Evolutionary conservation across 2,113 vertebrate genomes (phyloP).

Genomic region (Casuarius casuarius): DNA sequence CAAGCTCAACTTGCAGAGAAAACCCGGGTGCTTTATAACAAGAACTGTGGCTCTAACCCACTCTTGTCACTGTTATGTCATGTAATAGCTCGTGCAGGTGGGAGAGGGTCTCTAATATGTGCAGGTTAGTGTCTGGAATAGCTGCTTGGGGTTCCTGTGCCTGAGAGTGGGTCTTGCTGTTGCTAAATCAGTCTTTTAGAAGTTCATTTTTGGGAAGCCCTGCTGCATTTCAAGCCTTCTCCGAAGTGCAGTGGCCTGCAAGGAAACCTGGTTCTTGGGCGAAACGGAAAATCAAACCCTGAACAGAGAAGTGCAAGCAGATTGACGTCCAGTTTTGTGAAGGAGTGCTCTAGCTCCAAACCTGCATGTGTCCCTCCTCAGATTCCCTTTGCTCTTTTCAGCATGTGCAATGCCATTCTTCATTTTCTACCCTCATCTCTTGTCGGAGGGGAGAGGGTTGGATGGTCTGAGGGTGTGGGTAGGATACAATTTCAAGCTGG

Average conservation of each 20-base stretch:
- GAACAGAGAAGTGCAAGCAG: not conserved
- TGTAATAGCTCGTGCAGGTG: not conserved
- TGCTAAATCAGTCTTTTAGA: not conserved
- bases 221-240: not conserved
- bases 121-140: not conserved
- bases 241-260: not conserved
- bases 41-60: not conserved
- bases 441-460: not conserved
- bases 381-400: not conserved
- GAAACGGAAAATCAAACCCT: not conserved
- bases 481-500: not conserved
- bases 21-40: not conserved
- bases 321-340: not conserved
- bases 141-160: not conserved
- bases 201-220: not conserved
- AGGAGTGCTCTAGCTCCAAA: not conserved
- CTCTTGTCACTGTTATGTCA: not conserved
- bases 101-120: not conserved
- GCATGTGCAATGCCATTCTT: not conserved
- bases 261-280: not conserved
- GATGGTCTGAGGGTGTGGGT: not conserved
- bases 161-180: not conserved
- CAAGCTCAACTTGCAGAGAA: not conserved
- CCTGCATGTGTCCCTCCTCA: not conserved
- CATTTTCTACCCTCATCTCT: not conserved